Evolutionary conservation across 2,113 vertebrate genomes (phyloP), one percentile per base, ranked within the genome.

Genomic region (Apodemus speciosus): DNA sequence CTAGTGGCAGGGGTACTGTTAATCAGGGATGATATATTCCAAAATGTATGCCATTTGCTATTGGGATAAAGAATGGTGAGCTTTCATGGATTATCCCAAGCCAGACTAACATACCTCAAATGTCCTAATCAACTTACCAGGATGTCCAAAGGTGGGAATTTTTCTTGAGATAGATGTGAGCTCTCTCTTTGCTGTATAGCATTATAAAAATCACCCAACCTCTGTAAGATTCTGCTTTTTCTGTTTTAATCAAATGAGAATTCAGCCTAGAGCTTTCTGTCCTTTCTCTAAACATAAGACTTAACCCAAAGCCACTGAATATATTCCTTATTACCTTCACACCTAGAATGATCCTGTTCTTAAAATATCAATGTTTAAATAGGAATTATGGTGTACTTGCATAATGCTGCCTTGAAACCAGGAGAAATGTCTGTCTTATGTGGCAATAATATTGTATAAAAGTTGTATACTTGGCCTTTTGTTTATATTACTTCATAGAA

Each of bases 201-300:
- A 69, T 76, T 90, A 72, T 30, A 38, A 21, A 89, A 93, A 85
- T 93, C 58, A 53, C 16, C 43, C 21, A 85, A 0, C 51, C 56
- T 85, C 21, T 73, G 25, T 56, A 89, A 27, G n/a, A 79, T 58
- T 89, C 77, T 66, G 20, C 43, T 72, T 93, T 62, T 93, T 93
- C 58, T 53, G 92, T 83, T 75, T 73, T 77, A 64, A 77, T 72
- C 73, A 96, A 23, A 88, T 71, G 21, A 88, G 53, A 43, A 27
- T 66, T 90, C 79, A 6, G 20, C 46, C 15, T 94, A 62, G 27
- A 71, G 69, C 6, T 58, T 49, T 79, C 18, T 86, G 43, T 71
- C 27, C 20, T 85, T 56, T 88, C 38, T 96, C 73, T 90, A 79
- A 92, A 79, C 85, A 81, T 89, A 64, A 85, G 64, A 64, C 91